Conservation (phyloP, 2,888 invertebrate genomes). For the Elmis aenea region DNA sequence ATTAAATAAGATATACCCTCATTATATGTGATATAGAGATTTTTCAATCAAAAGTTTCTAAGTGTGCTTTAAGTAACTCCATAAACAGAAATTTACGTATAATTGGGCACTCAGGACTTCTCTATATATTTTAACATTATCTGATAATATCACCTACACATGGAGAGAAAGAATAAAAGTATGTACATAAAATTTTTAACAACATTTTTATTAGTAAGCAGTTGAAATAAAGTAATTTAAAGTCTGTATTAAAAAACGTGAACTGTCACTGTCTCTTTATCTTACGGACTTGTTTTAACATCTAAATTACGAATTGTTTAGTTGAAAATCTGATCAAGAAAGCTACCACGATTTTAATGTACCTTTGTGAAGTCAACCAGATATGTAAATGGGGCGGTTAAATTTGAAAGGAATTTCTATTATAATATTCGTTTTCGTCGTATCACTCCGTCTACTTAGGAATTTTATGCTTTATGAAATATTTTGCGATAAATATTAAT, state of each 20-base stretch:
- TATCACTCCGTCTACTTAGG: conserved; percentile 21
- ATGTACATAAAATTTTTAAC: conserved; percentile 17
- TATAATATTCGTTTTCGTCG: conserved; percentile 18
- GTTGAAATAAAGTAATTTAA: conserved; percentile 15
- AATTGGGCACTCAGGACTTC: conserved; percentile 7
- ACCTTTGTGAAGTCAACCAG: conserved; percentile 6
- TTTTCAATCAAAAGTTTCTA: too few species aligned
- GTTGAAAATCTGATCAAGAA: conserved; percentile 15
- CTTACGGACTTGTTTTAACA: conserved; percentile 16
- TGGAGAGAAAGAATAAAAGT: conserved; percentile 6
- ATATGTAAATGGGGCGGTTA: conserved; percentile 16
- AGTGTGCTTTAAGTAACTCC: too few species aligned
- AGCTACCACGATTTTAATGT: conserved; percentile 9
- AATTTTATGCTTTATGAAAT: conserved; percentile 27
- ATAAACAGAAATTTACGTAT: too few species aligned
- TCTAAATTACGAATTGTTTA: conserved; percentile 18
- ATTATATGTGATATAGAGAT: too few species aligned
- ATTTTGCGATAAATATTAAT: conserved; percentile 26
- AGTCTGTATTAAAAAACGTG: conserved; percentile 9
- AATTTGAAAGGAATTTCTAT: conserved; percentile 23
- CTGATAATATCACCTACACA: conserved; percentile 1
- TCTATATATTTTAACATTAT: conserved; percentile 3
- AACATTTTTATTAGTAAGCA: conserved; percentile 17
- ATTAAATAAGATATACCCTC: not conserved
- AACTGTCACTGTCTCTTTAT: conserved; percentile 17